A percentile compares a stretch with the other conserved stretches of the same genome.
phyloP scores from a whole-genome alignment of 1,140 invertebrate genomes.

The Caenorhabditis briggsae region DNA sequence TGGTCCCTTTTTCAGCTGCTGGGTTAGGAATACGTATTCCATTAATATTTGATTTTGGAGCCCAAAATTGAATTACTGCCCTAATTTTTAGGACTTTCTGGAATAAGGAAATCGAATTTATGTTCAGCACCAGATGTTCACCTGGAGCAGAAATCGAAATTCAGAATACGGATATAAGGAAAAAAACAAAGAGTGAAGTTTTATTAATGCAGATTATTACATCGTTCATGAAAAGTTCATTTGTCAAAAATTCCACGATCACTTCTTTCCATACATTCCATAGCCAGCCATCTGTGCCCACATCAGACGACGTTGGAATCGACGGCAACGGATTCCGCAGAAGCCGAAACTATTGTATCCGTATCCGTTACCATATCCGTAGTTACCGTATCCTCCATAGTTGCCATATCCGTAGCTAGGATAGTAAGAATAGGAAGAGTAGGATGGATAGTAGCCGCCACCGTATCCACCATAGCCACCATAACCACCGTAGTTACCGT shows the following conservation, averaged over 20 bases:
- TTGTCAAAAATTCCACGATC: background rate
- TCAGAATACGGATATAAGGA: too few relatives aligned
- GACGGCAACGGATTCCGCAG: constrained; percentile 45
- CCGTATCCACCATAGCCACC: constrained; percentile 7
- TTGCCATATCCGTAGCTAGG: constrained; percentile 5
- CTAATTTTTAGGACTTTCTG: too few relatives aligned
- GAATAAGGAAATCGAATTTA: too few relatives aligned
- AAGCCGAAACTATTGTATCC: background rate
- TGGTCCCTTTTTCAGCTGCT: background rate
- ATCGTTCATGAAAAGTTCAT: background rate
- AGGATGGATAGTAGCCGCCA: background rate
- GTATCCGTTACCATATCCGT: background rate
- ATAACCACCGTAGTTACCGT: constrained; percentile 2
- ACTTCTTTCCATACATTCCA: constrained; percentile 43
- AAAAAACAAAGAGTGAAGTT: too few relatives aligned
- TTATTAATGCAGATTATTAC: background rate
- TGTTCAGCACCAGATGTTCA: too few relatives aligned
- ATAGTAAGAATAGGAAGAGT: constrained; percentile 1
- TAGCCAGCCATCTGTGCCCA: constrained; percentile 18
- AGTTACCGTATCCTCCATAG: constrained; percentile 31
- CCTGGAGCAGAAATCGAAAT: too few relatives aligned
- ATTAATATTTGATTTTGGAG: constrained; percentile 12
- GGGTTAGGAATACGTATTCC: background rate
- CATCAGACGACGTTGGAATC: constrained; percentile 30
- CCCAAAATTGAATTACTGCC: too few relatives aligned